Conservation (phyloP, 1,140 invertebrate genomes). For the Octopus bimaculoides region DNA sequence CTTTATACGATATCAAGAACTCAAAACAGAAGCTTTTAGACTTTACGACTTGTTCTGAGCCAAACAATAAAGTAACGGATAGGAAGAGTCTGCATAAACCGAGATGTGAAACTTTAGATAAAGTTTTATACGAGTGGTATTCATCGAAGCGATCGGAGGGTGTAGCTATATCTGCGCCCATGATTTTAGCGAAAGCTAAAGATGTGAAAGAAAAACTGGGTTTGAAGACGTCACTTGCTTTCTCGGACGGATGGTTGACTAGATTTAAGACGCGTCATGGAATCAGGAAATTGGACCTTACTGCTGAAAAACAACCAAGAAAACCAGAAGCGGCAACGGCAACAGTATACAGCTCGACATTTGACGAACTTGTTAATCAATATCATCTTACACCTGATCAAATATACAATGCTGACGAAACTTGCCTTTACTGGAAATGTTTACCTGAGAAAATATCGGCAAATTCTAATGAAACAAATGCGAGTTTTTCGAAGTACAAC, state of each 20-base stretch:
- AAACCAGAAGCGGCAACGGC: background rate
- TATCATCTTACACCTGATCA: background rate
- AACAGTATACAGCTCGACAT: background rate
- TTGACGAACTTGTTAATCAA: background rate
- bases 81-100: background rate
- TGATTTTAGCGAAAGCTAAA: background rate
- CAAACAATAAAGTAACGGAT: background rate
- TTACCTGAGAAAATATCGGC: background rate
- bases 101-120: background rate
- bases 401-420: constrained; percentile 2
- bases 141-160: background rate
- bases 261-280: background rate
- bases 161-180: background rate
- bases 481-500: background rate
- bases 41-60: background rate
- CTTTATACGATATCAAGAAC: background rate
- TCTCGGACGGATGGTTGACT: background rate
- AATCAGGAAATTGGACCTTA: background rate
- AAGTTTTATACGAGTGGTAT: background rate
- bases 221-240: background rate
- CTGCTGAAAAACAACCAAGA: background rate
- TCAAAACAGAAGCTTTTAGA: background rate
- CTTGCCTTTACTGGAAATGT: background rate
- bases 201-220: background rate
- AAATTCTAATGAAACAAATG: background rate